A percentile compares a stretch with the other conserved stretches of the same genome.
These are phyloP conservation scores for Hypercompe scribonia DNA, from an alignment of 2,888 invertebrate species.

Conservation along the genomic window DNA sequence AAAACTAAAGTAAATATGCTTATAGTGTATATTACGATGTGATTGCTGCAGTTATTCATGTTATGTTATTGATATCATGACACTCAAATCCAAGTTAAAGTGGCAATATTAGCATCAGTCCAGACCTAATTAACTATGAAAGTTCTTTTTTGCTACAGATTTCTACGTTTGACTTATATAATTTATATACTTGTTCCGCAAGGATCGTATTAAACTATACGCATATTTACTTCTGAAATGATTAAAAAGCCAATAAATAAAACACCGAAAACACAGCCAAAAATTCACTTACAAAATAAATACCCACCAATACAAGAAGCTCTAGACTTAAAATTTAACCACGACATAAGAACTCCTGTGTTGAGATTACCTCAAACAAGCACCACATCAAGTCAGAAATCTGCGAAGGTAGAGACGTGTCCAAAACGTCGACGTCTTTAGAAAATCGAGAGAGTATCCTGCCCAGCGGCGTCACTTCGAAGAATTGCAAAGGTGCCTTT, in stretches of 20 bases:
- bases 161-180: not conserved
- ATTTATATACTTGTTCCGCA: too few species aligned
- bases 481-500: conserved; percentile 90
- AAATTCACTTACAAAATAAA: conserved; percentile 28
- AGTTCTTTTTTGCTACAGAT: not conserved
- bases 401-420: conserved; percentile 89
- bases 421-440: conserved; percentile 91
- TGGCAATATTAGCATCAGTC: not conserved
- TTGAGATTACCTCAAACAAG: conserved; percentile 89
- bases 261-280: conserved; percentile 17
- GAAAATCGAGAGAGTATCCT: conserved; percentile 91
- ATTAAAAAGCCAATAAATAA: conserved; percentile 8
- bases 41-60: not conserved
- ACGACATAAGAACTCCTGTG: conserved; percentile 29
- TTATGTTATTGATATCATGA: not conserved
- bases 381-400: conserved; percentile 90
- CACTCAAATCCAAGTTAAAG: not conserved
- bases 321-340: conserved; percentile 41
- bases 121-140: not conserved
- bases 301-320: conserved; percentile 35
- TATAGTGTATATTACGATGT: not conserved
- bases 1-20: conserved; percentile 4
- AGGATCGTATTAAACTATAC: not conserved
- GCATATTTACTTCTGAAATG: conserved; percentile 2
- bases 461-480: conserved; percentile 92